phyloP scores from a whole-genome alignment of 2,113 vertebrate species.

The Ibidorhyncha struthersii region DNA sequence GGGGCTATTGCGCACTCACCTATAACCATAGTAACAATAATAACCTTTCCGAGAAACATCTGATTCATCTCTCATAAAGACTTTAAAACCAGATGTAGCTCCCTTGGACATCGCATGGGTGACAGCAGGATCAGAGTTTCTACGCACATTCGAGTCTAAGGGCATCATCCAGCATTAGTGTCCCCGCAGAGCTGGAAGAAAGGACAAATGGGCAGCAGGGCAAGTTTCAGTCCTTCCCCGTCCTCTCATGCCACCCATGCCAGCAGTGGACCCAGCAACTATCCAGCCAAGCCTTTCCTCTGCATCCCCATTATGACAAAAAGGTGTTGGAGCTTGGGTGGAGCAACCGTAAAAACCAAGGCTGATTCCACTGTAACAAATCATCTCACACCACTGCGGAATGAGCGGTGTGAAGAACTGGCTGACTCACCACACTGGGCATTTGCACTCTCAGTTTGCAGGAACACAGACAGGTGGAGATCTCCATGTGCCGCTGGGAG shows the following conservation, averaged over 20 bases:
- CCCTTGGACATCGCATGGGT: neutral
- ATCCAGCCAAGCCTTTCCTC: neutral
- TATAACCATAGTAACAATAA: neutral
- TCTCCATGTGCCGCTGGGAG: neutral
- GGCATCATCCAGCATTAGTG: accelerated
- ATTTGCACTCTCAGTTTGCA: neutral
- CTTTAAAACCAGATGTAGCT: neutral
- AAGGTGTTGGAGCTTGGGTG: neutral
- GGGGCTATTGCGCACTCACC: neutral
- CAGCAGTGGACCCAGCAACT: neutral
- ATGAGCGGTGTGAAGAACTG: neutral
- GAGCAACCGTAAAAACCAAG: neutral
- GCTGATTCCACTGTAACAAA: neutral
- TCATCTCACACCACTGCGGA: neutral
- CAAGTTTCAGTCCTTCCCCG: neutral
- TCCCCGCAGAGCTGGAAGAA: neutral
- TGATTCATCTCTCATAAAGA: neutral
- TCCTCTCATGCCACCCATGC: neutral
- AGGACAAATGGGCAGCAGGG: neutral
- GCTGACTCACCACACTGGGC: neutral
- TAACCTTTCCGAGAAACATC: neutral
- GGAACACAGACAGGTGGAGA: neutral
- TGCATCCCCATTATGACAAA: accelerated
- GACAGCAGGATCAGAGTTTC: neutral
- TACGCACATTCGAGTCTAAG: accelerated